Conservation (phyloP, 1,140 invertebrate genomes). For the Stenopsyche tienmushanensis region DNA sequence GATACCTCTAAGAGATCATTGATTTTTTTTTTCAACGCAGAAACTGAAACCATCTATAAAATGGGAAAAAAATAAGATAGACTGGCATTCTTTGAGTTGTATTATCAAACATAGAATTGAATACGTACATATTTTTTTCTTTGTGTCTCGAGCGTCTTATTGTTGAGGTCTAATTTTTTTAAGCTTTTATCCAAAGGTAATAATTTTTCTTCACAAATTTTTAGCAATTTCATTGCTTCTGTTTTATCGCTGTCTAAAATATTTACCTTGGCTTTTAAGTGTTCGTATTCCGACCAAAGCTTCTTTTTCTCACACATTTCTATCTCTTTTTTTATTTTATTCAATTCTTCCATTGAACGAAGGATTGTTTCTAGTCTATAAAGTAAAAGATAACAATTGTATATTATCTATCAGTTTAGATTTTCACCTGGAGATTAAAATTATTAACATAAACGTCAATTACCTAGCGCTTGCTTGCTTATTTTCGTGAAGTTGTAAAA, state of each 20-base stretch:
- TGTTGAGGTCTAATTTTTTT: not conserved
- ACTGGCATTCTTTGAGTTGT: not conserved
- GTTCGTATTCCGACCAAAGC: constrained; percentile 67
- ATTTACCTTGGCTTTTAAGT: constrained; percentile 53
- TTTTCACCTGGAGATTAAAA: not conserved
- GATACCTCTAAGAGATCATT: not conserved
- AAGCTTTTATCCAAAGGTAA: not conserved
- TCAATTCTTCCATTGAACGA: constrained; percentile 61
- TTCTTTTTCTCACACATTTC: constrained; percentile 53
- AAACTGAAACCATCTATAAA: not conserved
- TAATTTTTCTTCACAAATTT: not conserved
- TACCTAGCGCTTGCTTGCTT: constrained; percentile 53
- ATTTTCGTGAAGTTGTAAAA: constrained; percentile 49
- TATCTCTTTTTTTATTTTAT: constrained; percentile 57
- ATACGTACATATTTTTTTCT: not conserved
- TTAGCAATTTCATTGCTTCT: constrained; percentile 12
- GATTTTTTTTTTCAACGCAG: constrained; percentile 1
- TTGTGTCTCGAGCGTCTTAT: not conserved
- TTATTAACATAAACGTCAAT: not conserved
- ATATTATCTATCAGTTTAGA: not conserved
- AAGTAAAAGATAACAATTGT: not conserved
- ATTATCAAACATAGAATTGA: not conserved
- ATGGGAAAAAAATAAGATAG: not conserved
- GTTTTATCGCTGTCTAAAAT: constrained; percentile 51
- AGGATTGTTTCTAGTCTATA: constrained; percentile 58